Percentiles rank a stretch among this genome's conserved stretches.
phyloP scores from a whole-genome alignment of 1,140 invertebrate genomes.

The Watersipora subatra region DNA sequence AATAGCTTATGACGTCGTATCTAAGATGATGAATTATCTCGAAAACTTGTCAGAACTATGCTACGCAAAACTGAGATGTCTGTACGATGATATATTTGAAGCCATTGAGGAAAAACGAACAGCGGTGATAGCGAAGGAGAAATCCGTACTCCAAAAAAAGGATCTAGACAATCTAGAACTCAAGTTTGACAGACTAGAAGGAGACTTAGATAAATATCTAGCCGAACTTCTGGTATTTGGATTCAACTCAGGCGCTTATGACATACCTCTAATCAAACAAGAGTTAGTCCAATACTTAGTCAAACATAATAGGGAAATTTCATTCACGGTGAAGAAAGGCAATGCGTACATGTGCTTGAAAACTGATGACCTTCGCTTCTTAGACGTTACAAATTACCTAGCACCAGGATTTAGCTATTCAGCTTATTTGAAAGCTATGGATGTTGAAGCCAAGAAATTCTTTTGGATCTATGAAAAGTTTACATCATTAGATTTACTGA shows the following conservation, averaged over 20 bases:
- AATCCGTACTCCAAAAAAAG: no score
- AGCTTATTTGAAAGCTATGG: constrained; percentile 15
- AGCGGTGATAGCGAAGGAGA: no score
- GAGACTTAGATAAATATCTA: no score
- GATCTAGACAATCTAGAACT: no score
- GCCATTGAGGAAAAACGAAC: no score
- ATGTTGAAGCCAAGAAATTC: constrained; percentile 13
- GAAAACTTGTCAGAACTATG: neutral
- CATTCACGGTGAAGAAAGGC: constrained; percentile 14
- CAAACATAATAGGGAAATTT: no score
- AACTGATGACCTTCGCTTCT: constrained; percentile 11
- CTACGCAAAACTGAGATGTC: neutral
- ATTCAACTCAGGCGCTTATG: no score
- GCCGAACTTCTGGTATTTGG: no score
- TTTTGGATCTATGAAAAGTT: constrained; percentile 17
- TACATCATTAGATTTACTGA: constrained; percentile 8
- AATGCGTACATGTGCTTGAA: constrained; percentile 12
- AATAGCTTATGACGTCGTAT: neutral
- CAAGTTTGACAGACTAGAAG: no score
- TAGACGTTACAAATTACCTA: constrained; percentile 13
- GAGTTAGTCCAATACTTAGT: no score
- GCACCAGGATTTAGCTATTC: constrained; percentile 13
- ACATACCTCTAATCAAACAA: no score
- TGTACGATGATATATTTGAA: neutral
- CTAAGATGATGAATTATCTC: neutral